Evolutionary conservation across 2,797 vertebrate genomes (phyloP), one percentile per base, ranked within the genome.

Genomic region (Anguilla marmorata): DNA sequence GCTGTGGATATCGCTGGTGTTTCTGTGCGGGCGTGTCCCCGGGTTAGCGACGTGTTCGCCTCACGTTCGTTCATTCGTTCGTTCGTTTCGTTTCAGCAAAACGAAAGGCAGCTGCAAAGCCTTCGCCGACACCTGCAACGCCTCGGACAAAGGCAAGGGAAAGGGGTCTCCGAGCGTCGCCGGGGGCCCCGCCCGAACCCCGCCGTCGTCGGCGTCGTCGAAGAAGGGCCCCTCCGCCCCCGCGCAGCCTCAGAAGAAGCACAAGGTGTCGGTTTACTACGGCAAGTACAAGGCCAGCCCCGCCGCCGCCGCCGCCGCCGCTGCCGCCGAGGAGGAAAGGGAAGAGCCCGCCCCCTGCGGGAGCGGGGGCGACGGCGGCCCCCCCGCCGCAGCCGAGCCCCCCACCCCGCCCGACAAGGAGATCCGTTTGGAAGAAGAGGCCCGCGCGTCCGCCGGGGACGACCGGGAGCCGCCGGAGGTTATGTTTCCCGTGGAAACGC

Each of bases 401-500:
- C 87, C 86, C 6, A 86, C 88, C 54, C 76, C 69, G 5, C n/a
- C 6, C 2, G 89, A 90, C 52, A 91, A 89, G 82, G 88, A 86
- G 30, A 33, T 87, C 52, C 88, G 80, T 88, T 74, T 90, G 85
- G 90, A 93, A 94, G 91, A 92, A 92, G 37, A 37, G 37, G 93
- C 94, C 90, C 91, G 94, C 93, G 94, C 92, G 91, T 95, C 63
- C 94, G n/a, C 86, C 69, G 50, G 88, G 74, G 94, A 93, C 72
- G 93, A 93, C 0, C 92, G 94, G 91, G 93, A 92, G 87, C 91
- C 95, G 89, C 95, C 95, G 93, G 93, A 94, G 5, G 95, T 95
- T 98, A 97, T 98, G 97, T 99, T 99, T 99, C 98, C 98, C 93
- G 96, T 98, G 98, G 98, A 99, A 99, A 98, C 96, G 89, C 96